phyloP scores from a whole-genome alignment of 2,797 vertebrate genomes.

The Tapera naevia region DNA sequence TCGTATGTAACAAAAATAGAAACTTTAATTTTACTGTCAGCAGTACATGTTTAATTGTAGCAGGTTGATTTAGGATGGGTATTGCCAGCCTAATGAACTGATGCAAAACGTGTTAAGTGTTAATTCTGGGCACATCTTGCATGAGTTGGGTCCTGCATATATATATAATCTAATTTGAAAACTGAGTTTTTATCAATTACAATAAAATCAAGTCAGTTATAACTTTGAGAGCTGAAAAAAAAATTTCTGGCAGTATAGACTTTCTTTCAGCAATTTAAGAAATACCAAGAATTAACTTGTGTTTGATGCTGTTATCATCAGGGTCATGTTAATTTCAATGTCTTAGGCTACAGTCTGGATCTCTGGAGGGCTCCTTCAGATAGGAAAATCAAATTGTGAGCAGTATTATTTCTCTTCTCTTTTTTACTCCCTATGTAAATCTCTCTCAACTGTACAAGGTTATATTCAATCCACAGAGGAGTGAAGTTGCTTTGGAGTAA shows the following conservation, averaged over 20 bases:
- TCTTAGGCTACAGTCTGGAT: not conserved
- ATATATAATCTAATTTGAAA: not conserved
- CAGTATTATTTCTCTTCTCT: not conserved
- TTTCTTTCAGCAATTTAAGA: not conserved
- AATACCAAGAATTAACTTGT: not conserved
- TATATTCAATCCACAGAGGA: not conserved
- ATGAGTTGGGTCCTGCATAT: not conserved
- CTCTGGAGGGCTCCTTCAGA: not conserved
- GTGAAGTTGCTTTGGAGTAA: not conserved
- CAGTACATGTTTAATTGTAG: not conserved
- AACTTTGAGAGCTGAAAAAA: not conserved
- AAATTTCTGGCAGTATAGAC: not conserved
- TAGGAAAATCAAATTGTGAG: not conserved
- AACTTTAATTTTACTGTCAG: not conserved
- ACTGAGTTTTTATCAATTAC: not conserved
- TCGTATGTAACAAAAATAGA: not conserved
- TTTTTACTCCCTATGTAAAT: not conserved
- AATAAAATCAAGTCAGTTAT: not conserved
- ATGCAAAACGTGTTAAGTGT: not conserved
- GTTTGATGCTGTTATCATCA: not conserved
- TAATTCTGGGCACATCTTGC: not conserved
- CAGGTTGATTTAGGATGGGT: not conserved
- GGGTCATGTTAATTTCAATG: not conserved
- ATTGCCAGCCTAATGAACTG: not conserved
- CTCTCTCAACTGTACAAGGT: not conserved